Conservation (phyloP, 2,113 vertebrate species). For the Bos indicus region DNA sequence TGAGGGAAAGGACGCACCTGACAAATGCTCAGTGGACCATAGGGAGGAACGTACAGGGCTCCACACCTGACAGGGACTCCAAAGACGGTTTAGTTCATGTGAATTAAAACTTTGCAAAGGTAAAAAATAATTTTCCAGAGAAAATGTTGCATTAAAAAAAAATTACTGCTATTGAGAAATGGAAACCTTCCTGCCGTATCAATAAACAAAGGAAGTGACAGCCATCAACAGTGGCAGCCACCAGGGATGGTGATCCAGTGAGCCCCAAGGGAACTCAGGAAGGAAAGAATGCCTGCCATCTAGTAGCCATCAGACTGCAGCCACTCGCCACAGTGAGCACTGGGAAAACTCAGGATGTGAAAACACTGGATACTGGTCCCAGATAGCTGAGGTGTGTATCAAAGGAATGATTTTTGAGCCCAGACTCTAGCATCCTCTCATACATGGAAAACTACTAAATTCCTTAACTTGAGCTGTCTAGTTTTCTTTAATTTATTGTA, state of each 20-base stretch:
- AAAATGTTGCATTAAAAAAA: not conserved
- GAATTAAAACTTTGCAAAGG: not conserved
- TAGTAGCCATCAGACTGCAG: not conserved
- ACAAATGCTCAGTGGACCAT: too few species aligned
- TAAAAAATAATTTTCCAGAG: not conserved
- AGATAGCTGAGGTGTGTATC: not conserved
- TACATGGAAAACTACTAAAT: not conserved
- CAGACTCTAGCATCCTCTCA: not conserved
- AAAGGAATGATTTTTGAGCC: not conserved
- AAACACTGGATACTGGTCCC: not conserved
- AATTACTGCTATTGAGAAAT: not conserved
- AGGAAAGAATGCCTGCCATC: not conserved
- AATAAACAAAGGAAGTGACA: not conserved
- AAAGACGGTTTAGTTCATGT: not conserved
- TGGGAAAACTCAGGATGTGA: not conserved
- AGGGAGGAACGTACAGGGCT: not conserved
- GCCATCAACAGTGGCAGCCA: not conserved
- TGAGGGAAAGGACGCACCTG: rapidly evolving
- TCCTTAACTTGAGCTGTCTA: not conserved
- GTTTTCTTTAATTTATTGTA: not conserved
- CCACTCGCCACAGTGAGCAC: not conserved
- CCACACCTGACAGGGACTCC: not conserved
- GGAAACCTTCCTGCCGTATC: not conserved
- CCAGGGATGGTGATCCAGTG: not conserved
- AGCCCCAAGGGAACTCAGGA: not conserved